Evolutionary conservation across 2,797 vertebrate genomes (phyloP).

Genomic region (Sebastes taczanowskii): DNA sequence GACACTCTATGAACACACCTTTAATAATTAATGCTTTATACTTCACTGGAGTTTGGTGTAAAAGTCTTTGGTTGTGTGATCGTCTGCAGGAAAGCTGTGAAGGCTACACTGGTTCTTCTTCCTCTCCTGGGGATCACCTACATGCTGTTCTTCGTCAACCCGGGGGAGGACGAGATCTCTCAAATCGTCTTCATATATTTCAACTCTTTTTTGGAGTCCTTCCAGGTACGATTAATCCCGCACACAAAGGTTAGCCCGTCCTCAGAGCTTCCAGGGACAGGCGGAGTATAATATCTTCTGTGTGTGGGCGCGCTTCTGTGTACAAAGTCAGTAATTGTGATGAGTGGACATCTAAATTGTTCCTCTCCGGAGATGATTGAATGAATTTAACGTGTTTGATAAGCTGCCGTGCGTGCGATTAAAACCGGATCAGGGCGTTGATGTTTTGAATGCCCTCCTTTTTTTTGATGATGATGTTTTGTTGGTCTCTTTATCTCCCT

Average conservation of each 20-base stretch:
- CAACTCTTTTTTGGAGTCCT: slow-evolving; percentile 94
- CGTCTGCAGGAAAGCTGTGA: slow-evolving; percentile 90
- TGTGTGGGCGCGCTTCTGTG: neutral
- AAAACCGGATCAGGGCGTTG: slow-evolving; percentile 31
- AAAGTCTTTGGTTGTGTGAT: neutral
- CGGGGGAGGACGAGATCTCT: slow-evolving; percentile 92
- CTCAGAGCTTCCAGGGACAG: neutral
- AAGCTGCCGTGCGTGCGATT: slow-evolving; percentile 33
- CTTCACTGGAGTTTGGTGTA: neutral
- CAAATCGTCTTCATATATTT: slow-evolving; percentile 94
- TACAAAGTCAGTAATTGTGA: slow-evolving; percentile 4
- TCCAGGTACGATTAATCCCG: slow-evolving; percentile 84
- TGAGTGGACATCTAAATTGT: neutral
- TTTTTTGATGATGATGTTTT: slow-evolving; percentile 15
- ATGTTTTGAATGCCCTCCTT: slow-evolving; percentile 13
- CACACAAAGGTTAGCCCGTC: neutral
- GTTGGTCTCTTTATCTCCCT: slow-evolving; percentile 19
- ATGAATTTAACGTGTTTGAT: slow-evolving; percentile 18
- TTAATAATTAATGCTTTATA: slow-evolving; percentile 19
- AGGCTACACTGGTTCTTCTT: slow-evolving; percentile 93
- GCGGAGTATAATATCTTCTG: neutral
- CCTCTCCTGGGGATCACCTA: slow-evolving; percentile 96
- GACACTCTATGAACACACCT: neutral
- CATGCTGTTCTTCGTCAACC: slow-evolving; percentile 96
- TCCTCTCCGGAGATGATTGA: slow-evolving; percentile 18